phyloP scores from a whole-genome alignment of 2,113 vertebrate species.

The Bubo blakistoni region DNA sequence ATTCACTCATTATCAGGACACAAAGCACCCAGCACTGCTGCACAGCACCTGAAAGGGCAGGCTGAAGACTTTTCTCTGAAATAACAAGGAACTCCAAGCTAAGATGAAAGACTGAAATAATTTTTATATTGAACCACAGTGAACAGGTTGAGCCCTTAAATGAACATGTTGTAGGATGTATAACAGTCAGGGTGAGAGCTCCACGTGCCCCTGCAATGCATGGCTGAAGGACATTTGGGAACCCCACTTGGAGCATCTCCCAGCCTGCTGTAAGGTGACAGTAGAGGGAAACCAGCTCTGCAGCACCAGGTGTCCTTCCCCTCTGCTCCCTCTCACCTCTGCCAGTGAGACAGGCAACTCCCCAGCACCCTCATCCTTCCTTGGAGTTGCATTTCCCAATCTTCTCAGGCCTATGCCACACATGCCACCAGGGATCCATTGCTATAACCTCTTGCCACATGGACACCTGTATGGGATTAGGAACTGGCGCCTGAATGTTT shows the following conservation, averaged over 20 bases:
- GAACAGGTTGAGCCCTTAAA: neutral
- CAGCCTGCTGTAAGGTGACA: neutral
- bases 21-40: neutral
- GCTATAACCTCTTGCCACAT: neutral
- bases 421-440: neutral
- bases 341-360: neutral
- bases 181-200: neutral
- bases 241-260: neutral
- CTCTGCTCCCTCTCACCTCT: neutral
- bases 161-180: fast-evolving
- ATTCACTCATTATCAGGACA: neutral
- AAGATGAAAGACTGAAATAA: neutral
- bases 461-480: neutral
- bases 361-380: neutral
- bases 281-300: neutral
- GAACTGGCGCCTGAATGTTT: neutral
- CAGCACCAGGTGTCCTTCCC: neutral
- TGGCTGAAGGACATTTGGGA: neutral
- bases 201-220: neutral
- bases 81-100: neutral
- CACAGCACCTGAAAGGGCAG: neutral
- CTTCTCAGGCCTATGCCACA: neutral
- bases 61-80: neutral
- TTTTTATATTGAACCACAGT: fast-evolving
- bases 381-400: neutral